Percentiles rank a stretch among this genome's conserved stretches.
phyloP scores from a whole-genome alignment of 2,888 invertebrate species.

The Masnerella sp. region DNA sequence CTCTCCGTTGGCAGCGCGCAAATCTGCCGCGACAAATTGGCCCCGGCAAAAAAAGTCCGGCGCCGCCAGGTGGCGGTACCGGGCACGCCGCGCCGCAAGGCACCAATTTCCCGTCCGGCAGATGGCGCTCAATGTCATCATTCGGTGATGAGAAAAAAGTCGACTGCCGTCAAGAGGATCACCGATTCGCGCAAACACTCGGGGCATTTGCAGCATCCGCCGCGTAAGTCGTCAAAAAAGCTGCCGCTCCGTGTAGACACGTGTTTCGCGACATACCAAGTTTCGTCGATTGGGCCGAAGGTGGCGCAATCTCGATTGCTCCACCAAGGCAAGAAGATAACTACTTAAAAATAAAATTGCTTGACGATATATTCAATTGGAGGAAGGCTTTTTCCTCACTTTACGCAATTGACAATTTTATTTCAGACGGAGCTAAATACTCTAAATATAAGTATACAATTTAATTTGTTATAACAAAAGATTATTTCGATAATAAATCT shows the following conservation, averaged over 20 bases:
- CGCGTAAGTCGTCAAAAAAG: constrained; percentile 11
- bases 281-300: neutral
- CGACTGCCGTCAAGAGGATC: constrained; percentile 15
- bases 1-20: constrained; percentile 18
- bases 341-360: no score
- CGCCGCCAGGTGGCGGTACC: constrained; percentile 31
- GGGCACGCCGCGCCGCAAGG: neutral
- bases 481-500: no score
- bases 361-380: no score
- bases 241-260: constrained; percentile 6
- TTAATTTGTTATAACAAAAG: no score
- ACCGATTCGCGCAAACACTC: constrained; percentile 18
- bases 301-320: no score
- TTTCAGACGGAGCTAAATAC: no score
- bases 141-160: neutral
- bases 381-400: neutral
- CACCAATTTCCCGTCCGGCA: constrained; percentile 15
- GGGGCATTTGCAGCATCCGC: constrained; percentile 15
- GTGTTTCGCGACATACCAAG: constrained; percentile 8
- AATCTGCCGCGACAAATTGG: constrained; percentile 42
- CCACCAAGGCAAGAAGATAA: no score
- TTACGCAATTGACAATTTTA: no score
- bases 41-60: neutral
- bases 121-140: constrained; percentile 44
- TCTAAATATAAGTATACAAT: no score